Conservation (phyloP, 2,113 vertebrate genomes). For the Rhabdomys dilectus region DNA sequence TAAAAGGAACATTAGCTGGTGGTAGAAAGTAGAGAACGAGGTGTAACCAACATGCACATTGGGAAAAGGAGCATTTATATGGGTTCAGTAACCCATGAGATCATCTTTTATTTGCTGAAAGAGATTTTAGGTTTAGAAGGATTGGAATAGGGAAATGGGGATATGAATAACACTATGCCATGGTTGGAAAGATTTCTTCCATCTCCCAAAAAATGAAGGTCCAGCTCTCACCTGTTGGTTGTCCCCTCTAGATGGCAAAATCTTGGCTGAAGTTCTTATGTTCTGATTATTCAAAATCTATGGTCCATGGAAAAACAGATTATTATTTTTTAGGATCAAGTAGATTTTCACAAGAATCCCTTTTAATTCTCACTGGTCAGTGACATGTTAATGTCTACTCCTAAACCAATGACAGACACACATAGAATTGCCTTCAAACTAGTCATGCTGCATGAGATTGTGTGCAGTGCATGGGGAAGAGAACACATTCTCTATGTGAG, state of each 20-base stretch:
- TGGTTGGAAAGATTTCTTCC: not conserved
- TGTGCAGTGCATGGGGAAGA: not conserved
- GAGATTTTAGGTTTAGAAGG: not conserved
- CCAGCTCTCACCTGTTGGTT: not conserved
- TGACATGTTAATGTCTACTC: not conserved
- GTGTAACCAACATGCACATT: not conserved
- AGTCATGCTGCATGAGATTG: not conserved
- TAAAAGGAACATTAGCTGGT: not conserved
- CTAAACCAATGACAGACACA: not conserved
- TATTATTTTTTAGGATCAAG: not conserved
- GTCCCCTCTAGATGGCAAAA: not conserved
- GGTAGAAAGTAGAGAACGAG: not conserved
- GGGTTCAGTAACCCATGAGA: not conserved
- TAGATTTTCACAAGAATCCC: not conserved
- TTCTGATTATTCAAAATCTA: not conserved
- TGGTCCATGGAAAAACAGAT: not conserved
- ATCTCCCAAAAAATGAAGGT: not conserved
- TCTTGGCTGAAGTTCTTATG: not conserved
- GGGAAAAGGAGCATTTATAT: not conserved
- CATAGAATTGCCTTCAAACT: not conserved
- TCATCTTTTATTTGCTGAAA: not conserved
- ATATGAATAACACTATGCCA: not conserved
- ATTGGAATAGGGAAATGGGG: fast-evolving
- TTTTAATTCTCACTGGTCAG: not conserved
- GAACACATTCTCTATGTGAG: too few relatives aligned